Evolutionary conservation across 2,888 invertebrate genomes (phyloP).

Genomic region (Hyles lineata): DNA sequence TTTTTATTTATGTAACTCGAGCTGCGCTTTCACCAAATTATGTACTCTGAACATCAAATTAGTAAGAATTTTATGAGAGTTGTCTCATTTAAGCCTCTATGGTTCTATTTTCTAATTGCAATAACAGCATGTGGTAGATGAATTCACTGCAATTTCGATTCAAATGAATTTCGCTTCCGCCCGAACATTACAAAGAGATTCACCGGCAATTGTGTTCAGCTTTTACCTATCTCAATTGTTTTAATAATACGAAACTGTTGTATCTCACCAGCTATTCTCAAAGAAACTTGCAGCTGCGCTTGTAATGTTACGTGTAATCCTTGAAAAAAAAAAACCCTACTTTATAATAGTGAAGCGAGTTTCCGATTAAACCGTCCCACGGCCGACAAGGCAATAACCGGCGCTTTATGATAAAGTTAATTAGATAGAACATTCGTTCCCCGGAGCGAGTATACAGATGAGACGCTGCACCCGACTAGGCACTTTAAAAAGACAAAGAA

Average conservation of each 20-base stretch:
- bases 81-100: too few species aligned
- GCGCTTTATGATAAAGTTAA: slow-evolving; percentile 82
- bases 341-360: slow-evolving; percentile 51
- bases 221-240: slow-evolving; percentile 2
- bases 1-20: slow-evolving; percentile 13
- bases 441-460: slow-evolving; percentile 74
- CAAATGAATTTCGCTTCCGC: too few species aligned
- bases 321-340: slow-evolving; percentile 10
- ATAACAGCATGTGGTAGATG: too few species aligned
- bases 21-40: too few species aligned
- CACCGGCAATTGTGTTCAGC: not conserved
- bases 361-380: slow-evolving; percentile 68
- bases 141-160: too few species aligned
- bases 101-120: too few species aligned
- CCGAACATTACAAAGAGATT: not conserved
- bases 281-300: slow-evolving; percentile 11
- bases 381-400: slow-evolving; percentile 74
- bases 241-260: not conserved
- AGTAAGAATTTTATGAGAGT: too few species aligned
- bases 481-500: slow-evolving; percentile 60
- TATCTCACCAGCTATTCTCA: slow-evolving; percentile 7
- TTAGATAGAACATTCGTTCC: slow-evolving; percentile 81
- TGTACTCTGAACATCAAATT: too few species aligned
- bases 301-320: slow-evolving; percentile 16
- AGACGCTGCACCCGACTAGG: slow-evolving; percentile 53